Base-by-base conservation (phyloP, 2,888 invertebrate genomes). In the Stenichneumon culpator region DNA sequence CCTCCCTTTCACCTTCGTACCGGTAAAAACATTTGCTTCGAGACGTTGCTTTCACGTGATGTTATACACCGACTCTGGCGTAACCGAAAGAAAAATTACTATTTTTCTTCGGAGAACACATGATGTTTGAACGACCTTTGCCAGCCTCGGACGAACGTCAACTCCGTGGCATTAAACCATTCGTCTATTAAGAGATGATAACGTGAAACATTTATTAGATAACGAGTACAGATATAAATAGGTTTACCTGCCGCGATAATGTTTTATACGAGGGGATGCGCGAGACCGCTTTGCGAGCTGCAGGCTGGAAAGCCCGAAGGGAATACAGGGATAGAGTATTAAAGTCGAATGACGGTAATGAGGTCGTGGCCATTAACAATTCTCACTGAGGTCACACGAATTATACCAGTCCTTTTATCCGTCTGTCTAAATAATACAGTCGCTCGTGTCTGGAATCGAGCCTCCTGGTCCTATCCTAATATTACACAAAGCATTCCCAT, bases 21-120 rank as follows among this genome's bases (percentile, higher is more conserved):
- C 50, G 28, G n/a, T n/a, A 67, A 77, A 77, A 77, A 77, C 67
- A 77, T 77, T 77, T 22, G 52, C 67, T 77, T 54, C 50, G 16
- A 39, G 67, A 39, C 67, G 22, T 36, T 22, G 39, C 19, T 67
- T 67, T 19, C 19, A 19, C 67, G 19, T 14, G 19, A 22, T 22
- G 19, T 7, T 39, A 36, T 22, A n/a, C 6, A 32, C 0, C 6
- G 25, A 32, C 60, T 14, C 4, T 3, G 1, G 11, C 36, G 22
- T 22, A 0, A n/a, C 39, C n/a, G 39, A 65, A 67, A 19, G 11
- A 39, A 67, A 67, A 67, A 39, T 67, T n/a, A 11, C 39, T 22
- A n/a, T 67, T 39, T 14, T 22, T 19, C 67, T 11, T 14, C 22
- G 39, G 7, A 39, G 22, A 39, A 28, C 14, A 16, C 28, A 60